Conservation (phyloP, 2,113 vertebrate species). For the Cricetomys ansorgei region DNA sequence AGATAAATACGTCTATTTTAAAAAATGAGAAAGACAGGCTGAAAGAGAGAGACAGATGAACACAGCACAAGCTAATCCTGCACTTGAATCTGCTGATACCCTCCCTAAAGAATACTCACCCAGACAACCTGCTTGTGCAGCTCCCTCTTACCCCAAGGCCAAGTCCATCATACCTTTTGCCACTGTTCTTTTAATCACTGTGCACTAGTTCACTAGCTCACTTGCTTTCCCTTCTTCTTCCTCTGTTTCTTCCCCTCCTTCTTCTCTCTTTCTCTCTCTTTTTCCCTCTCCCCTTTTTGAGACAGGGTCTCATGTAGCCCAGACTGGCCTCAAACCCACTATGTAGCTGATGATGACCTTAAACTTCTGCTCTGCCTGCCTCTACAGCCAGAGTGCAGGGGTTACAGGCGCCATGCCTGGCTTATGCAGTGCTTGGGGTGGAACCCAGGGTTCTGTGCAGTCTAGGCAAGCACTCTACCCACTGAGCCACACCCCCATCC, state of each 20-base stretch:
- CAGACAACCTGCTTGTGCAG: too few relatives aligned
- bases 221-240: neutral
- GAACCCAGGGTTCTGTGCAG: neutral
- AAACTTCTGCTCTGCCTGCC: neutral
- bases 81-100: neutral
- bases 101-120: neutral
- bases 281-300: neutral
- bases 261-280: fast-evolving
- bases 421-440: neutral
- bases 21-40: neutral
- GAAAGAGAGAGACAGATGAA: neutral
- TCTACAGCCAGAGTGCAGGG: neutral
- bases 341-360: too few relatives aligned
- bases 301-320: neutral
- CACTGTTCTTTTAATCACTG: neutral
- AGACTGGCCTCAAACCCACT: neutral
- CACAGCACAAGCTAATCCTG: neutral
- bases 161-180: too few relatives aligned
- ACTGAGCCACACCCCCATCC: too few relatives aligned
- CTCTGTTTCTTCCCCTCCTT: too few relatives aligned
- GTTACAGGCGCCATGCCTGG: neutral
- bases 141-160: neutral
- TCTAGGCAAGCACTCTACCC: neutral
- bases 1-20: neutral
- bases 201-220: neutral